Base-by-base conservation (phyloP, 1,140 invertebrate species). In the Nomia melanderi region DNA sequence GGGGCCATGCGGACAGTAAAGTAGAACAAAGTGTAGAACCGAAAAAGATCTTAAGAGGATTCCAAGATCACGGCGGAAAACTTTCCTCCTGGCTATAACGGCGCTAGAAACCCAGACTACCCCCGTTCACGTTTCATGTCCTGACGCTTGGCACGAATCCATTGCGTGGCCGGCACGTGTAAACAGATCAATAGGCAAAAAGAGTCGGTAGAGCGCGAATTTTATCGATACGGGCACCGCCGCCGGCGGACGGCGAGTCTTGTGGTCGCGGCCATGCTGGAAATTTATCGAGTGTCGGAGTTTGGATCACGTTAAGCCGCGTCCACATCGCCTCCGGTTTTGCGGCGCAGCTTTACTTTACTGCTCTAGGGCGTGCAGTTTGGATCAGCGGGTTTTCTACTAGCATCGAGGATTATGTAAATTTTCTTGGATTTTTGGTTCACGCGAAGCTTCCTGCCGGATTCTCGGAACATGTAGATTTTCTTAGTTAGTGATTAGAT, bases 31-130 rank as follows among this genome's bases (percentile, higher is more conserved):
- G 73, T 59, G 73, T 47, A 76, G 41, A 69, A 60, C 54, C 54
- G 41, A 69, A 47, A 60, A 76, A 60, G 64, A 67, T 69, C 65
- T 76, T 69, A 76, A 76, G 73, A 76, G 73, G 73, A 69, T 76
- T 69, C 59, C 54, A 31, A 50, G 65, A 76, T 76, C 73, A 39
- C 29, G 25, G 7, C 0, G 14, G 31, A 33, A 39, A 76, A 69
- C 39, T 76, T 76, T 76, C 65, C 6, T 25, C 31, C 36, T 4
- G 31, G 23, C 20, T 69, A 50, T 59, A 76, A 76, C n/a, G 27
- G 57, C 17, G 6, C 29, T 1, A 20, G 20, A 17, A 69, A 44
- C 29, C 60, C 27, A n/a, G n/a, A n/a, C n/a, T 17, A 20, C 2
- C 5, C n/a, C 2, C 8, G 1, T 9, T 5, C 17, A n/a, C n/a